Percentiles rank a stretch among this genome's conserved stretches.
phyloP scores from a whole-genome alignment of 2,888 invertebrate genomes.

The Nephrotoma flavescens region DNA sequence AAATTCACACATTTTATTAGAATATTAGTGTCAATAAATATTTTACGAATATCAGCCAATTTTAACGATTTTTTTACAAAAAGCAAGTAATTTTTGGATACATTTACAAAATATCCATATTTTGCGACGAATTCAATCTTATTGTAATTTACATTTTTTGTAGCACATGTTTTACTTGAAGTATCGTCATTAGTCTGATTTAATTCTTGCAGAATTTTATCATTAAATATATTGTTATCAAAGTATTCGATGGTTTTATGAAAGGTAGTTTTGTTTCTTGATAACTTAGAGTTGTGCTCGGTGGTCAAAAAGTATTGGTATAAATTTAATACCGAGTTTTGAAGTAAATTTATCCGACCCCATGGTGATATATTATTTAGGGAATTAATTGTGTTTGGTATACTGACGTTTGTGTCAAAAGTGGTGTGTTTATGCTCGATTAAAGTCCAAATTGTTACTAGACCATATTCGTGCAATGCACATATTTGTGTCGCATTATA shows the following conservation, averaged over 20 bases:
- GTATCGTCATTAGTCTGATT: constrained; percentile 18
- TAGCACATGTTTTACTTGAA: constrained; percentile 12
- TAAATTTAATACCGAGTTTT: constrained; percentile 25
- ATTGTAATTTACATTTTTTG: constrained; percentile 3
- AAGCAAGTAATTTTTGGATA: background rate
- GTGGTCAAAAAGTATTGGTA: constrained; percentile 17
- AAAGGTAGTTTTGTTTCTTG: constrained; percentile 20
- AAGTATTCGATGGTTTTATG: constrained; percentile 28
- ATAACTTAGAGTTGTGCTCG: background rate
- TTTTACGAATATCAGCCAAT: constrained; percentile 13
- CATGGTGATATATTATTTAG: constrained; percentile 23
- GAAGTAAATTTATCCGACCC: constrained; percentile 27
- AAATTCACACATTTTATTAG: constrained; percentile 16
- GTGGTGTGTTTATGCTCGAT: constrained; percentile 18
- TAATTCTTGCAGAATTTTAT: constrained; percentile 25
- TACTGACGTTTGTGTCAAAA: constrained; percentile 7
- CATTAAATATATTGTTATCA: constrained; percentile 28
- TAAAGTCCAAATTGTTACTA: constrained; percentile 32
- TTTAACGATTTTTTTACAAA: background rate
- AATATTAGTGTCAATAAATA: constrained; percentile 23
- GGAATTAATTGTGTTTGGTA: constrained; percentile 16
- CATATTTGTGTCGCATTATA: constrained; percentile 22
- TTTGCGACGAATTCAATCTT: background rate
- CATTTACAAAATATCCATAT: constrained; percentile 12
- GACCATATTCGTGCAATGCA: constrained; percentile 31